These are phyloP conservation scores for Pseudopipra pipra DNA, from an alignment of 2,113 vertebrate genomes.

Conservation along the genomic window DNA sequence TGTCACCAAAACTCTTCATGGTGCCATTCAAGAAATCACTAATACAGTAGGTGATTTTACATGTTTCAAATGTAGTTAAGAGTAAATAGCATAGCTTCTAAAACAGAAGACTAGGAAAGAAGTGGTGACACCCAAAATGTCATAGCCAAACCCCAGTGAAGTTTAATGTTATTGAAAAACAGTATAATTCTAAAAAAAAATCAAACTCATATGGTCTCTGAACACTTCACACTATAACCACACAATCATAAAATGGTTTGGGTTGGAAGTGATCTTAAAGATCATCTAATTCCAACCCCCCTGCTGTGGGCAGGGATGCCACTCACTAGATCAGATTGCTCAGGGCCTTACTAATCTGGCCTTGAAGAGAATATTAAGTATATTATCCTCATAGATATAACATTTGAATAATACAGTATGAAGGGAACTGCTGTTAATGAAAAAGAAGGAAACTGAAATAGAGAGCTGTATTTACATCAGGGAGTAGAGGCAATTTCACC, in stretches of 20 bases:
- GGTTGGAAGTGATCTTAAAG: not conserved
- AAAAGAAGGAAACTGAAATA: not conserved
- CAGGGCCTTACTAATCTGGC: not conserved
- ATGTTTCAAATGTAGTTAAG: not conserved
- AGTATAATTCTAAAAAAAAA: not conserved
- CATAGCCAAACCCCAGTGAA: not conserved
- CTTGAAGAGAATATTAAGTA: not conserved
- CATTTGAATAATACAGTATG: not conserved
- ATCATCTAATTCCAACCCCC: not conserved
- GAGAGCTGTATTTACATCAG: not conserved
- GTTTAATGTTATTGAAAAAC: not conserved
- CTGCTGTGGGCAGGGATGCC: not conserved
- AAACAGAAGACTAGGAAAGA: not conserved
- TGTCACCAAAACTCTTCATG: not conserved
- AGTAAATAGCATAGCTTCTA: not conserved
- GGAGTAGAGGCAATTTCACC: not conserved
- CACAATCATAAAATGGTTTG: not conserved
- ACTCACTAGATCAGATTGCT: not conserved
- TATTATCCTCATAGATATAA: not conserved
- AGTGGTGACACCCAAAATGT: not conserved
- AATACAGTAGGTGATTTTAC: not conserved
- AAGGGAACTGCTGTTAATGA: not conserved
- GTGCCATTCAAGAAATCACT: not conserved
- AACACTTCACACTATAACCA: not conserved
- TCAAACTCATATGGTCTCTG: not conserved